Percentiles rank a stretch among this genome's conserved stretches.
Conservation (phyloP, 1,140 invertebrate genomes). For the Halotydeus destructor region DNA sequence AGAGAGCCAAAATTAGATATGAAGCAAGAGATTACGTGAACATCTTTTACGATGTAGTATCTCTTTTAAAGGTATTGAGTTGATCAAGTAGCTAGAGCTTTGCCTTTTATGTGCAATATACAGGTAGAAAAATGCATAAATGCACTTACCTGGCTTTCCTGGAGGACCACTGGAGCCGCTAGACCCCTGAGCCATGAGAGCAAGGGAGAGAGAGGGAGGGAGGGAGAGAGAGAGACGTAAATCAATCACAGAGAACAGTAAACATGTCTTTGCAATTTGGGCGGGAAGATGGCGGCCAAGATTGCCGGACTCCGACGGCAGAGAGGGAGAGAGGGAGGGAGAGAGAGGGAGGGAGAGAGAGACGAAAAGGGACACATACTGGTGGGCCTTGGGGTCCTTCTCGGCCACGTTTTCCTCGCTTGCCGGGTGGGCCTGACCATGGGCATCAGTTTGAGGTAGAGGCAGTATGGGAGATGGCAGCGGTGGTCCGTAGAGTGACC, state of each 20-base stretch:
- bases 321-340: background rate
- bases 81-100: no score
- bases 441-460: background rate
- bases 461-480: background rate
- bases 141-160: constrained; percentile 5
- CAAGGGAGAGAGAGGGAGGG: constrained; percentile 8
- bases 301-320: background rate
- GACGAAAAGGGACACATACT: constrained; percentile 1
- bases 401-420: constrained; percentile 59
- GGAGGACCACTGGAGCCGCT: constrained; percentile 1
- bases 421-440: constrained; percentile 1
- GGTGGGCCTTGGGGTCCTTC: constrained; percentile 43
- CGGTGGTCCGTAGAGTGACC: background rate
- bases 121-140: no score
- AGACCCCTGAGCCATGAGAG: constrained; percentile 9
- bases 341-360: background rate
- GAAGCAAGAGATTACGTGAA: constrained; percentile 4
- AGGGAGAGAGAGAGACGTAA: background rate
- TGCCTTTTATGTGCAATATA: no score
- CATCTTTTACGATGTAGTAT: no score
- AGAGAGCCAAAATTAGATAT: background rate
- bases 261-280: constrained; percentile 19
- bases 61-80: no score
- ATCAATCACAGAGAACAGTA: background rate
- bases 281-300: constrained; percentile 23